A percentile compares a stretch with the other conserved stretches of the same genome.
phyloP scores from a whole-genome alignment of 2,113 vertebrate genomes.

The Odontesthes bonariensis region DNA sequence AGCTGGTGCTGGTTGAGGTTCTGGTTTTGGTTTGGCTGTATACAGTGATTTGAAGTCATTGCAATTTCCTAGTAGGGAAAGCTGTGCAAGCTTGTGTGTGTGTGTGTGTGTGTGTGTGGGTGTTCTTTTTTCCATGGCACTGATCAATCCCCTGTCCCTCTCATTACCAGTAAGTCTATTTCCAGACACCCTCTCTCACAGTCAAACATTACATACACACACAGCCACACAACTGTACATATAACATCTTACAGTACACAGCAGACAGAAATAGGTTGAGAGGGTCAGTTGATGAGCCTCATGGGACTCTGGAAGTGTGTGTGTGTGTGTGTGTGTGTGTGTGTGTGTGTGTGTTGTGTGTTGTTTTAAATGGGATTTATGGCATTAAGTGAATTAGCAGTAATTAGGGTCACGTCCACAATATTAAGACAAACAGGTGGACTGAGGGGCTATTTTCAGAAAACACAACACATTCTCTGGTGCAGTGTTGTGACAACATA shows the following conservation, averaged over 20 bases:
- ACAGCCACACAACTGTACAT: slow-evolving; percentile 24
- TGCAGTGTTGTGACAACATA: not conserved
- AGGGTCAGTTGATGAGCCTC: slow-evolving; percentile 57
- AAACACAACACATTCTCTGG: slow-evolving; percentile 11
- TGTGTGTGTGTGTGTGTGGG: slow-evolving; percentile 34
- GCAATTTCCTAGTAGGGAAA: not conserved
- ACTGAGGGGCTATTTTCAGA: slow-evolving; percentile 59
- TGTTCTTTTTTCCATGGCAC: slow-evolving; percentile 66
- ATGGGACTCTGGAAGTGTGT: slow-evolving; percentile 13
- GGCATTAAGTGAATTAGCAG: slow-evolving; percentile 67
- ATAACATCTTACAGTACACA: slow-evolving; percentile 32
- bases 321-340: slow-evolving; percentile 3
- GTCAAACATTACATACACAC: slow-evolving; percentile 33
- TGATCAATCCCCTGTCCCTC: slow-evolving; percentile 66
- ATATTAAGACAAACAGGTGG: slow-evolving; percentile 64
- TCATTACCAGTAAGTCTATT: slow-evolving; percentile 69
- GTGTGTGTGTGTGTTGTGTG: slow-evolving; percentile 22
- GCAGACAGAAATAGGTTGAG: slow-evolving; percentile 57
- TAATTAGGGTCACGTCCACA: slow-evolving; percentile 67
- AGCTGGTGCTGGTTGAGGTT: not conserved
- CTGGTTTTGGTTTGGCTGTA: not conserved
- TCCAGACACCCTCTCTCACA: slow-evolving; percentile 42
- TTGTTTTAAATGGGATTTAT: slow-evolving; percentile 71
- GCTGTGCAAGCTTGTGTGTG: not conserved
- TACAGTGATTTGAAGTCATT: not conserved